Base-by-base conservation (phyloP, 1,140 invertebrate species). In the Heterodera schachtii region DNA sequence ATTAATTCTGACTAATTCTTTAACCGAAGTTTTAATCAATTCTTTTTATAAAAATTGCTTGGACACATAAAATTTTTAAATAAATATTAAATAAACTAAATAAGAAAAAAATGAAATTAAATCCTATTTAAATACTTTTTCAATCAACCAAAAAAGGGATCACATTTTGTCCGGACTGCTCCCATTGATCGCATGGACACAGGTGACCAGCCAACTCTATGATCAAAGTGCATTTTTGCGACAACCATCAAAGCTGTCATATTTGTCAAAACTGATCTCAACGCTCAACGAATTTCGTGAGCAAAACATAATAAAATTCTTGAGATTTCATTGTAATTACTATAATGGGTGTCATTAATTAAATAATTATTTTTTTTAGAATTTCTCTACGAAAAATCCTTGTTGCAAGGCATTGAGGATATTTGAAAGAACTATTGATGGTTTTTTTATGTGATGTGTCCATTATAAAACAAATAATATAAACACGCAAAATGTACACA, bases 151-250 rank as follows among this genome's bases (percentile, higher is more conserved):
- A 31, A 92, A 82, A 91, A 97, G 96, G 87, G 96, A 98, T 91
- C 95, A 96, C 90, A 93, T 95, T 87, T 91, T 98, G 78, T 94
- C 96, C 88, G 93, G 94, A 80, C 95, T 97, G 92, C 91, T 98
- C 19, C 93, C 94, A 31, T 93, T 95, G 47, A 94, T 98, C 93
- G 94, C 95, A 5, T 91, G 93, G 82, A 94, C 94, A 19, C 93
- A 95, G 73, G 93, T 95, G 0, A 96, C 96, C 0, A 90, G 92
- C 4, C 95, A 96, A 87, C 96, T 98, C 95, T 99, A 97, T 87
- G 96, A 98, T 90, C 96, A 97, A 88, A 93, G 94, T 83, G 97
- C 96, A 71, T 98, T 98, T 91, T 91, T 99, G 47, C 92, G 96
- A 76, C 95, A 95, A 88, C 92, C 93, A 71, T 93, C 93, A 78